phyloP scores from a whole-genome alignment of 2,797 vertebrate species.

The Characodon lateralis region DNA sequence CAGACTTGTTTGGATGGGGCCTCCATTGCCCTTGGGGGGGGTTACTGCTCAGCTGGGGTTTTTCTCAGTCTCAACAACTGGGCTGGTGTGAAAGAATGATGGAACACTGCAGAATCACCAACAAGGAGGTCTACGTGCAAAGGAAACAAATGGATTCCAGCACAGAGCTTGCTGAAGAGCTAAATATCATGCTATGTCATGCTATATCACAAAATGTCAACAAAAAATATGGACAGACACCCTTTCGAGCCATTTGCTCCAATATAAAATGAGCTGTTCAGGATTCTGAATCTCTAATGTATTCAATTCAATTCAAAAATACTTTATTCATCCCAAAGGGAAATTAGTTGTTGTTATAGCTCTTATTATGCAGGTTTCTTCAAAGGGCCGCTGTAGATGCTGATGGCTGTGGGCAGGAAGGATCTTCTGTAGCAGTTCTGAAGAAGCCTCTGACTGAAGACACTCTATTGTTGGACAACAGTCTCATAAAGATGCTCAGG shows the following conservation, averaged over 20 bases:
- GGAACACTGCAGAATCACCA: slow-evolving; percentile 67
- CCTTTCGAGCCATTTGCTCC: slow-evolving; percentile 8
- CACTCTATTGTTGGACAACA: too few species aligned
- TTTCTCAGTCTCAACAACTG: slow-evolving; percentile 62
- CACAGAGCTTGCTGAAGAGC: slow-evolving; percentile 59
- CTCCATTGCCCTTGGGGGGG: slow-evolving; percentile 63
- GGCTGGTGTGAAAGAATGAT: slow-evolving; percentile 72
- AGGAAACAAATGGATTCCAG: slow-evolving; percentile 73
- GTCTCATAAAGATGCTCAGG: too few species aligned
- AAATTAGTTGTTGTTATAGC: too few species aligned
- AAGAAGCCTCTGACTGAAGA: too few species aligned
- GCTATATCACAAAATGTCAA: slow-evolving; percentile 44
- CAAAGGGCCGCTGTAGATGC: too few species aligned
- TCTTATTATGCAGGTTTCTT: too few species aligned
- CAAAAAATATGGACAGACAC: slow-evolving; percentile 34
- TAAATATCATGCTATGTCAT: slow-evolving; percentile 37
- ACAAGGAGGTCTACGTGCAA: slow-evolving; percentile 22
- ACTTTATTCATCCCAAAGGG: too few species aligned
- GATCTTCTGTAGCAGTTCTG: too few species aligned
- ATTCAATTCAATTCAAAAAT: background rate
- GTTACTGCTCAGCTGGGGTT: slow-evolving; percentile 64
- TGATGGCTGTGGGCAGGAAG: too few species aligned
- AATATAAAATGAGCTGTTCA: background rate
- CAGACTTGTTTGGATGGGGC: slow-evolving; percentile 74
- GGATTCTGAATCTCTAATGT: background rate